These are phyloP conservation scores for Anoura caudifer DNA, from an alignment of 2,113 vertebrate genomes.

Conservation along the genomic window DNA sequence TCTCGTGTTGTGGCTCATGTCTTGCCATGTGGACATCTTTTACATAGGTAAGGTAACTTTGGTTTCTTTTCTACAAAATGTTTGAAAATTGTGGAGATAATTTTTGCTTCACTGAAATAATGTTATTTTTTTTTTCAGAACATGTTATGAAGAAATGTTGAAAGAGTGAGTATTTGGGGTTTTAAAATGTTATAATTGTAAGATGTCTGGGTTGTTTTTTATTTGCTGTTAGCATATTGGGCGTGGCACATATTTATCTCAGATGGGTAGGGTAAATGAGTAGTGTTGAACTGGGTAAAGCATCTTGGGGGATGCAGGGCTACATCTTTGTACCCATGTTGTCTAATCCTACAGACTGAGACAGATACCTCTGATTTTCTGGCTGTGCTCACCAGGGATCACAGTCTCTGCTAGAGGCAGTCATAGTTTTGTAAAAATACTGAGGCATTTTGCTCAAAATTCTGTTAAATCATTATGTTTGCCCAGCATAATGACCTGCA, in stretches of 20 bases:
- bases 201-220: not conserved
- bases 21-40: constrained; percentile 93
- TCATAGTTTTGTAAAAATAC: not conserved
- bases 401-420: not conserved
- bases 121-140: constrained; percentile 84
- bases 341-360: not conserved
- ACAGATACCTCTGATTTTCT: not conserved
- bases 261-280: not conserved
- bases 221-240: not conserved
- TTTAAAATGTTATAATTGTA: constrained; percentile 36
- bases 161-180: constrained; percentile 81
- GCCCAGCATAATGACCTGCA: not conserved
- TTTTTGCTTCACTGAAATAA: constrained; percentile 58
- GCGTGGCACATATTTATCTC: not conserved
- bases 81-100: not conserved
- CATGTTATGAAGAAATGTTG: constrained; percentile 91
- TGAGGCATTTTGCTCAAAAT: not conserved
- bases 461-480: not conserved
- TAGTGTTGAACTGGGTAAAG: not conserved
- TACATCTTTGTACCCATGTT: not conserved
- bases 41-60: constrained; percentile 87
- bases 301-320: not conserved
- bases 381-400: not conserved
- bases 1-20: constrained; percentile 92
- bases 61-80: not conserved